Percentiles rank a stretch among this genome's conserved stretches.
Conservation (phyloP, 2,797 vertebrate species). For the Rhinoraja longicauda region DNA sequence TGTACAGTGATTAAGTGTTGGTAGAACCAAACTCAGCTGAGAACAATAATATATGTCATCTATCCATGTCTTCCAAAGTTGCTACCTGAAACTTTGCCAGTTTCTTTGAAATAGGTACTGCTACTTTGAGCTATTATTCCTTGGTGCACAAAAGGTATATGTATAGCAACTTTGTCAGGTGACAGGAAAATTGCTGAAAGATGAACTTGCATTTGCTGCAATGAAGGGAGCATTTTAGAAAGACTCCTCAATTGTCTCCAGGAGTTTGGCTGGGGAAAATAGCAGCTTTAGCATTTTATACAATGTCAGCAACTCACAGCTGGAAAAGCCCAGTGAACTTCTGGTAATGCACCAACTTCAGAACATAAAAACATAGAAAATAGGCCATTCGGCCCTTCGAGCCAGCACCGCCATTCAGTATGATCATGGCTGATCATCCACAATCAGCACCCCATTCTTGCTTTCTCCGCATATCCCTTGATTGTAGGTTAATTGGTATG, state of each 20-base stretch:
- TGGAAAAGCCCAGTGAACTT: conserved; percentile 64
- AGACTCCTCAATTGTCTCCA: background rate
- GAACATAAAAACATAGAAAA: conserved; percentile 49
- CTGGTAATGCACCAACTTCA: conserved; percentile 72
- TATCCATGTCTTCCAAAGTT: no score
- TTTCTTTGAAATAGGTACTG: background rate
- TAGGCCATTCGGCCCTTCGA: no score
- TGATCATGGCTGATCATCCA: no score
- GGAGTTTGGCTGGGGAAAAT: background rate
- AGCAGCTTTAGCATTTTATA: conserved; percentile 25
- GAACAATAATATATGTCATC: background rate
- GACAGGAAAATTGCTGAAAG: conserved; percentile 23
- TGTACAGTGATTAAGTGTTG: background rate
- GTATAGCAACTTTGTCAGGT: background rate
- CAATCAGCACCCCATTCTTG: no score
- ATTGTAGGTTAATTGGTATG: no score
- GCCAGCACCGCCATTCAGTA: no score
- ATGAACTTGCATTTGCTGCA: background rate
- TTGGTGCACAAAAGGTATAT: background rate
- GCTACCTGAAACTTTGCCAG: background rate
- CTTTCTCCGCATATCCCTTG: no score
- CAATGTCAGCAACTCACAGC: conserved; percentile 38
- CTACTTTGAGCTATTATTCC: background rate
- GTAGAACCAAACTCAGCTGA: background rate
- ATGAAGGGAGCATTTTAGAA: background rate